These are phyloP conservation scores for Aegotheles bennettii DNA, from an alignment of 2,113 vertebrate genomes.

Conservation along the genomic window DNA sequence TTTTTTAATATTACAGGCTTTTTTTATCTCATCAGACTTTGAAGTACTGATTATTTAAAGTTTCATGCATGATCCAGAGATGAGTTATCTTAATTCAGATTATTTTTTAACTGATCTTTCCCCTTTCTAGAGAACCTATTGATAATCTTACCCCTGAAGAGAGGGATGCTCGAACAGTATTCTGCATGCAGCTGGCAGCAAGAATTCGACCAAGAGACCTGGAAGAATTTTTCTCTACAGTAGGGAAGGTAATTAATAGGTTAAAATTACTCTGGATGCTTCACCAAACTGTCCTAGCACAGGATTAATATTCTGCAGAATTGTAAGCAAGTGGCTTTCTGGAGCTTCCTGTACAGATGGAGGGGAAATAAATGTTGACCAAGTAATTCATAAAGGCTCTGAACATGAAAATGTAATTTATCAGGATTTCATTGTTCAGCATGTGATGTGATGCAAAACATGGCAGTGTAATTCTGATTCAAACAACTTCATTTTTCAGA, in stretches of 20 bases:
- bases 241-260: slow-evolving; percentile 83
- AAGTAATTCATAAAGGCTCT: background rate
- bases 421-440: background rate
- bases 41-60: background rate
- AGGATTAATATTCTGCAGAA: background rate
- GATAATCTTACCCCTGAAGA: slow-evolving; percentile 95
- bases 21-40: background rate
- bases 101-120: background rate
- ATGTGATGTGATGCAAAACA: background rate
- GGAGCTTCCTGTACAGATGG: background rate
- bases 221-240: slow-evolving; percentile 98
- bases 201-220: slow-evolving; percentile 92
- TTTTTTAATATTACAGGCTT: background rate
- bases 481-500: background rate
- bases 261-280: background rate
- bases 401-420: background rate
- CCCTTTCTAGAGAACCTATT: slow-evolving; percentile 80
- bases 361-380: background rate
- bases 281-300: background rate
- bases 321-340: background rate
- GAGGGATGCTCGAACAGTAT: slow-evolving; percentile 93
- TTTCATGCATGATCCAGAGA: background rate
- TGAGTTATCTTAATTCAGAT: background rate
- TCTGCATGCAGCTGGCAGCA: slow-evolving; percentile 98
- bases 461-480: background rate